phyloP scores from a whole-genome alignment of 2,888 invertebrate genomes.

The Eledona agricola region DNA sequence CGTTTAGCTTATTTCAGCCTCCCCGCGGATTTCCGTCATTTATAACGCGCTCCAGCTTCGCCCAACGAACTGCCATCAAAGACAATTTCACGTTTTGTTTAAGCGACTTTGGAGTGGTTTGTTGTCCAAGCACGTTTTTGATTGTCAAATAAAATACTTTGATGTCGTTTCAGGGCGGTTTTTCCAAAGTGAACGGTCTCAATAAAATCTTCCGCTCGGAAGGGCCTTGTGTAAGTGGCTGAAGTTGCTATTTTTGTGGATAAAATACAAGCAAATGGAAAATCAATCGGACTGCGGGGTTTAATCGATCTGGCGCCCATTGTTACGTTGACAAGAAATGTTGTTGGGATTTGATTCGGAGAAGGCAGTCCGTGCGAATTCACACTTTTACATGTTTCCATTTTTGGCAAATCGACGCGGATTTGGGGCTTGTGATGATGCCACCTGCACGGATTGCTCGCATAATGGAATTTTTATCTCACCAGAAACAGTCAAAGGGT shows the following conservation, averaged over 20 bases:
- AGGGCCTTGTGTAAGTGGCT: neutral
- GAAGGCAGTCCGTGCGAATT: too few relatives aligned
- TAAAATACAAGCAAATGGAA: conserved; percentile 6
- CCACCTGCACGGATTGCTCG: too few relatives aligned
- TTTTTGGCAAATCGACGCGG: too few relatives aligned
- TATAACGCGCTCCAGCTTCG: too few relatives aligned
- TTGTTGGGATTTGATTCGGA: conserved; percentile 10
- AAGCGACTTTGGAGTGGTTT: conserved; percentile 1
- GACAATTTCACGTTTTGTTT: conserved; percentile 7
- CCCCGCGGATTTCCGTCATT: conserved; percentile 31
- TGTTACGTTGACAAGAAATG: conserved; percentile 5
- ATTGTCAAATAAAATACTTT: conserved; percentile 11
- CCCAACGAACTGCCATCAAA: too few relatives aligned
- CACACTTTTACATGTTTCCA: too few relatives aligned
- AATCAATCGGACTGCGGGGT: conserved; percentile 8
- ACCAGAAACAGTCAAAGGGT: too few relatives aligned
- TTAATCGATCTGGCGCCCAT: conserved; percentile 14
- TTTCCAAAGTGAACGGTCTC: conserved; percentile 1
- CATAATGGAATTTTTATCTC: too few relatives aligned
- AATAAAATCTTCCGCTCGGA: too few relatives aligned
- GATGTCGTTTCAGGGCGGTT: conserved; percentile 8
- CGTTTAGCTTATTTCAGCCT: conserved; percentile 30
- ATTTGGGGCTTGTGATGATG: too few relatives aligned
- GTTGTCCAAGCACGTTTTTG: conserved; percentile 5
- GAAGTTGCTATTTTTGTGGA: neutral